Base-by-base conservation (phyloP, 2,888 invertebrate genomes). In the Epistrophella euchroma region DNA sequence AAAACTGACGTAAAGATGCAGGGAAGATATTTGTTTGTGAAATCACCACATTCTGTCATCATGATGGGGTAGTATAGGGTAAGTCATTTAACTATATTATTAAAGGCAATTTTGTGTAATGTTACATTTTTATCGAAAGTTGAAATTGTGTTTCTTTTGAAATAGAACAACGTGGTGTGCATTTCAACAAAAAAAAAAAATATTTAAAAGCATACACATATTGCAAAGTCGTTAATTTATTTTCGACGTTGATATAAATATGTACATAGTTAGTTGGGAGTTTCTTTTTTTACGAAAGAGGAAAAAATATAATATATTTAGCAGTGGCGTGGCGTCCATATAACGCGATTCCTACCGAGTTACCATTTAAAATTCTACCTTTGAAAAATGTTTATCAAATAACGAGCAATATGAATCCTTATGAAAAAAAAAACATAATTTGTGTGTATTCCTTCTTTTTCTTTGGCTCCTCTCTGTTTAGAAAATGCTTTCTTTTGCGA, bases 71-170 rank as follows among this genome's bases (percentile, higher is more conserved):
- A 52, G 56, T 17, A 9, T 3, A 19, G 56, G 60, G 60, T 52
- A 52, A 62, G 76, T 58, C 80, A 80, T 85, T 80, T 76, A 85
- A 85, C 80, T 85, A 76, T 84, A 72, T 85, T 81, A 81, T 85
- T 52, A 73, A 60, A 45, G 66, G 81, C 76, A 56, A 43, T 85
- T 85, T 81, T 73, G 62, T 70, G 81, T 85, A 62, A 81, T 73
- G 76, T 81, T 77, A 85, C 68, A 68, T 85, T 85, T 80, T 73
- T 52, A 70, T 76, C 60, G 72, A 68, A 56, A 52, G 25, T 28
- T 11, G 5, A 40, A 17, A 68, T 68, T 35, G 68, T 45, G 62
- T n/a, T 28, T 64, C 17, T 15, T 22, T n/a, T 43, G 10, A 28
- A 25, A 62, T 15, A 37, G 7, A 32, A 22, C 10, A 25, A 32